phyloP scores from a whole-genome alignment of 2,113 vertebrate species.

The Perccottus glenii region DNA sequence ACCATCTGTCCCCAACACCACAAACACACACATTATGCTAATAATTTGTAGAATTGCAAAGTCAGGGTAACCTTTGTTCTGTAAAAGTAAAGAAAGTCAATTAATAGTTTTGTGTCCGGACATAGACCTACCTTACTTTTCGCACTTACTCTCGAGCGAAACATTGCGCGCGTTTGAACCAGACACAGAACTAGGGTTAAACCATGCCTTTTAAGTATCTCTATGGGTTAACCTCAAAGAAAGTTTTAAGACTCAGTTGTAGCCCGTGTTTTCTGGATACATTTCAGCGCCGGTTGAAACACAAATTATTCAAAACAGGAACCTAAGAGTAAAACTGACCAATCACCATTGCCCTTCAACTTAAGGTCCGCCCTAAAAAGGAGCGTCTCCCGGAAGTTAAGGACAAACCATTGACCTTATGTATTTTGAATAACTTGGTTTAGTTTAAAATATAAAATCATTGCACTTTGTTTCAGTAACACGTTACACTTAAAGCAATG shows the following conservation, averaged over 20 bases:
- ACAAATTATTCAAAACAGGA: background rate
- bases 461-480: too few species aligned
- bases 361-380: background rate
- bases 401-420: too few species aligned
- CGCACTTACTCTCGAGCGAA: background rate
- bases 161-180: background rate
- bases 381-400: background rate
- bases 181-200: background rate
- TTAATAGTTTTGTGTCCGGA: too few species aligned
- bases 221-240: background rate
- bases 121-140: background rate
- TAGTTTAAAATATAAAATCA: too few species aligned
- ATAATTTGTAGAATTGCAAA: background rate
- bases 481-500: too few species aligned
- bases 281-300: background rate
- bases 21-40: background rate
- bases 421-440: too few species aligned
- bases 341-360: background rate
- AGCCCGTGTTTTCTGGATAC: background rate
- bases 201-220: background rate
- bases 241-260: background rate
- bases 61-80: background rate
- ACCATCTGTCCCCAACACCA: constrained; percentile 53
- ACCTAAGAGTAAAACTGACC: background rate
- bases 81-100: background rate